Percentiles rank a stretch among this genome's conserved stretches.
phyloP scores from a whole-genome alignment of 2,797 vertebrate species.

The Hirundo rustica region DNA sequence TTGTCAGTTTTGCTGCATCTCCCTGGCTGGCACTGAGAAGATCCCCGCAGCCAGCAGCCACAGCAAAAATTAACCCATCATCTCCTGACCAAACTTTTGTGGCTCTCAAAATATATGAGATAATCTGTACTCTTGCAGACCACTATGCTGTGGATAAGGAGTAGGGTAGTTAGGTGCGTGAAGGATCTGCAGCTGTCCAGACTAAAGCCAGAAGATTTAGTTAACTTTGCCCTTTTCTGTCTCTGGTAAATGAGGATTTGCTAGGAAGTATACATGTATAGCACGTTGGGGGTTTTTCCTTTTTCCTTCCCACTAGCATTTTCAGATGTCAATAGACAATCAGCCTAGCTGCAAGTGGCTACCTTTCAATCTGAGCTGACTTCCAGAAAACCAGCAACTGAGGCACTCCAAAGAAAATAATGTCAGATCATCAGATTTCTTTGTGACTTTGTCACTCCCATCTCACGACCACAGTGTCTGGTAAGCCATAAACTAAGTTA shows the following conservation, averaged over 20 bases:
- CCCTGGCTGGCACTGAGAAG: neutral
- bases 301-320: neutral
- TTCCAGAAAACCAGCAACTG: neutral
- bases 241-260: neutral
- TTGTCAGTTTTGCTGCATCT: neutral
- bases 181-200: neutral
- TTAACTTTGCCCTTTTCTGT: neutral
- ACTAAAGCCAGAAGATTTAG: neutral
- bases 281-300: fast-evolving
- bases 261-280: fast-evolving
- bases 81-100: neutral
- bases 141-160: neutral
- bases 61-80: neutral
- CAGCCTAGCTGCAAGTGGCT: neutral
- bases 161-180: neutral
- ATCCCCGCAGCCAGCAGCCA: neutral
- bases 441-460: neutral
- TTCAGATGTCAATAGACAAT: neutral
- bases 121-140: neutral
- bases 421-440: neutral
- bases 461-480: neutral
- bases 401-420: neutral
- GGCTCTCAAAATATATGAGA: neutral
- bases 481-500: neutral
- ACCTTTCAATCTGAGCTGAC: neutral